These are phyloP conservation scores for Rotaria sp. DNA, from an alignment of 2,888 invertebrate genomes.

Conservation along the genomic window DNA sequence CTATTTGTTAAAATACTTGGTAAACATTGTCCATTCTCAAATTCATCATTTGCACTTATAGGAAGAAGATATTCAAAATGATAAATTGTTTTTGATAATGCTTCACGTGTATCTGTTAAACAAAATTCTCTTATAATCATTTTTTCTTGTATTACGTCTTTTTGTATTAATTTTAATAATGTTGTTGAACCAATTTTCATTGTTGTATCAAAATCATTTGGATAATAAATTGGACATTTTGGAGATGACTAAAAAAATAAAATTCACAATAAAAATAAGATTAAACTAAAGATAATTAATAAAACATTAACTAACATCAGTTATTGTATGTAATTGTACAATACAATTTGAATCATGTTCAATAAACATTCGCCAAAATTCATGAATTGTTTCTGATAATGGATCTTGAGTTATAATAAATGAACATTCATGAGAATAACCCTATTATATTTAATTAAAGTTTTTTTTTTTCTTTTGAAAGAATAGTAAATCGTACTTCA, in stretches of 20 bases:
- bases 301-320: not conserved
- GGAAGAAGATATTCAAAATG: conserved; percentile 19
- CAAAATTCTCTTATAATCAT: not conserved
- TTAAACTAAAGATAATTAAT: too few relatives aligned
- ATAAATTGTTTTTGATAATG: conserved; percentile 12
- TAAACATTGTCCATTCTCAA: conserved; percentile 14
- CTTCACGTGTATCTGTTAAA: conserved; percentile 25
- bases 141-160: not conserved
- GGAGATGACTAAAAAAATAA: not conserved
- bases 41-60: conserved; percentile 14
- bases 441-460: not conserved
- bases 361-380: conserved; percentile 29
- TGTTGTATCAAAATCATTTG: conserved; percentile 11
- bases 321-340: conserved; percentile 13
- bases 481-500: not conserved
- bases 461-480: not conserved
- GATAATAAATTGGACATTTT: conserved; percentile 26
- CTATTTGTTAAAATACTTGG: conserved; percentile 6
- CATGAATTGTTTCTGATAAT: not conserved
- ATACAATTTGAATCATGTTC: conserved; percentile 28
- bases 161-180: not conserved
- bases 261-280: too few relatives aligned
- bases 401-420: conserved; percentile 24
- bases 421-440: not conserved
- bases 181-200: conserved; percentile 29